Evolutionary conservation across 1,140 invertebrate species (phyloP), one percentile per base, ranked within the genome.

Genomic region (Eupeodes corollae): DNA sequence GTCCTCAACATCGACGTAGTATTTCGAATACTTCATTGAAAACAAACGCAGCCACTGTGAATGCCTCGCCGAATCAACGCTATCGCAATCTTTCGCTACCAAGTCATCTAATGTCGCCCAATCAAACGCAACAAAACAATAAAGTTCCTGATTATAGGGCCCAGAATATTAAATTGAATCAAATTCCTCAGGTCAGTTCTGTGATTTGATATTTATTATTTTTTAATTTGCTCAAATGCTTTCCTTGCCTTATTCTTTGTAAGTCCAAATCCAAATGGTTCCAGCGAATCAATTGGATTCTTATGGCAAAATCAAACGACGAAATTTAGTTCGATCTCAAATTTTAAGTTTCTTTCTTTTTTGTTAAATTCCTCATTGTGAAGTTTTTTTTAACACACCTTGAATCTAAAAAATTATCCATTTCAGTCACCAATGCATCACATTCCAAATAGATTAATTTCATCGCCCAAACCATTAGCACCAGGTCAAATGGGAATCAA

Each of bases 51-150:
- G 6, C 44, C 15, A 46, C 42, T 47, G 52, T 47, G 43, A 43
- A 47, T 46, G 38, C 32, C 32, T 40, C 46, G 16, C 51, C 56
- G 14, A 49, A 46, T 32, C 50, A 51, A 40, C 48, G 52, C 14
- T 52, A 51, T 56, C 50, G 59, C 12, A 59, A 59, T 50, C 44
- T 59, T n/a, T 57, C 57, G 8, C 49, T 59, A 44, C 58, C 57
- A 41, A 60, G 52, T 39, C 51, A 56, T 13, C n/a, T 52, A 2
- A 52, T 15, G 34, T n/a, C 14, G 34, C 12, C 12, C 12, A 35
- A n/a, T 35, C 14, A 35, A 35, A 35, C 14, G 14, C 12, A 3
- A n/a, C 5, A 5, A 5, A 35, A 35, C 12, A 35, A 15, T 5
- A 35, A 35, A n/a, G 12, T n/a, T 35, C 12, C 12, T 35, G 34